Base-by-base conservation (phyloP, 2,113 vertebrate genomes). In the Jacana jacana region DNA sequence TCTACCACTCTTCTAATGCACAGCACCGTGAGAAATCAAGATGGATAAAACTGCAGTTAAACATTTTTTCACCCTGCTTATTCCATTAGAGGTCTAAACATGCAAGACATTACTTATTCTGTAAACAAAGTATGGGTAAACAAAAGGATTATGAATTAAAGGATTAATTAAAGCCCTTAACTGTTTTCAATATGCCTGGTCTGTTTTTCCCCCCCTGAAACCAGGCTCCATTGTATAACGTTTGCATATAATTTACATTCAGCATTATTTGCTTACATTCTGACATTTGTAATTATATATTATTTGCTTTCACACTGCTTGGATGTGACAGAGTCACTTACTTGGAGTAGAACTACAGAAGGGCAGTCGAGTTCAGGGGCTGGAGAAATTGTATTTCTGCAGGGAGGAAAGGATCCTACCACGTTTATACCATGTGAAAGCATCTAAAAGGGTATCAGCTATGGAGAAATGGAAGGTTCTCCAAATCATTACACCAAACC, bases 91-190 rank as follows among this genome's bases (percentile, higher is more conserved):
- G 4, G 7, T 71, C 88, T 40, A 94, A 49, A 81, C 79, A 83
- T 15, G 33, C 35, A 92, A 86, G 61, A 60, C 18, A 78, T 89
- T 80, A 88, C 27, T 88, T 94, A 89, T 88, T 93, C 93, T 89
- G 17, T 48, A 96, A 93, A 86, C 64, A 95, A 97, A 97, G 55
- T 93, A 92, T 76, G 13, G 48, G 95, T 81, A 96, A 92, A 90
- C 96, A 27, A 35, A 84, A 93, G 79, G 60, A 96, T 96, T 97
- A 89, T 69, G 76, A 96, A 94, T 85, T 49, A 91, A 75, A 94
- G 20, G 82, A 96, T 95, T 96, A 97, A 97, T 96, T 95, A 96
- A 97, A 96, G 87, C 84, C 31, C 58, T 95, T 95, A 89, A 86
- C 64, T 95, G 24, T 92, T 93, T 96, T 79, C 55, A 88, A 40